A percentile compares a stretch with the other conserved stretches of the same genome.
phyloP scores from a whole-genome alignment of 2,888 invertebrate species.

The Hypomecis punctinalis region DNA sequence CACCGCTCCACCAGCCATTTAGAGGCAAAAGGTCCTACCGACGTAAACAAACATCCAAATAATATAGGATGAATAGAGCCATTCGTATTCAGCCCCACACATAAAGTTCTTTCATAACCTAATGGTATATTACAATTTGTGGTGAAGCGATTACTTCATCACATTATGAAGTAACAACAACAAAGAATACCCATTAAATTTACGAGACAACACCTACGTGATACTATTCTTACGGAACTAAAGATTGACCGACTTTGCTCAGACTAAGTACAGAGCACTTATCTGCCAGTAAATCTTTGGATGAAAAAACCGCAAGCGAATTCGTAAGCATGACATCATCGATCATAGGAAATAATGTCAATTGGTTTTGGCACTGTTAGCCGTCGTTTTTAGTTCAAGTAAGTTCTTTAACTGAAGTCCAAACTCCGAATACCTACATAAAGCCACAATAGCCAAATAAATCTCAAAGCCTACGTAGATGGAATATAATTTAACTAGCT shows the following conservation, averaged over 20 bases:
- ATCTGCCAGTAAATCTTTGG: slow-evolving; percentile 15
- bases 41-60: slow-evolving; percentile 8
- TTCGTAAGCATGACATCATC: slow-evolving; percentile 41
- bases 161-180: slow-evolving; percentile 20
- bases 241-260: slow-evolving; percentile 19
- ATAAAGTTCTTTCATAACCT: slow-evolving; percentile 15
- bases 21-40: slow-evolving; percentile 64
- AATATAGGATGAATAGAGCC: neutral
- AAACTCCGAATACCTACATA: slow-evolving; percentile 22
- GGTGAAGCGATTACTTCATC: slow-evolving; percentile 16
- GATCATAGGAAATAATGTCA: slow-evolving; percentile 42
- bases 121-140: slow-evolving; percentile 9
- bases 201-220: slow-evolving; percentile 19
- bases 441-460: slow-evolving; percentile 20
- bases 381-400: slow-evolving; percentile 29
- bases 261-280: slow-evolving; percentile 18
- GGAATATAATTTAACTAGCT: slow-evolving; percentile 7
- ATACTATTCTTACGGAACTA: slow-evolving; percentile 19
- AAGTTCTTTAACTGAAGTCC: slow-evolving; percentile 31
- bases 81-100: neutral
- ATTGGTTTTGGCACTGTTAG: slow-evolving; percentile 34
- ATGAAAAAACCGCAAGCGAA: slow-evolving; percentile 25
- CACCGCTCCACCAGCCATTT: slow-evolving; percentile 64
- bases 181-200: slow-evolving; percentile 15
- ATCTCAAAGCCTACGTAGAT: slow-evolving; percentile 13